Evolutionary conservation across 2,797 vertebrate genomes (phyloP), one percentile per base, ranked within the genome.

Genomic region (Oryzias dopingdopingensis): DNA sequence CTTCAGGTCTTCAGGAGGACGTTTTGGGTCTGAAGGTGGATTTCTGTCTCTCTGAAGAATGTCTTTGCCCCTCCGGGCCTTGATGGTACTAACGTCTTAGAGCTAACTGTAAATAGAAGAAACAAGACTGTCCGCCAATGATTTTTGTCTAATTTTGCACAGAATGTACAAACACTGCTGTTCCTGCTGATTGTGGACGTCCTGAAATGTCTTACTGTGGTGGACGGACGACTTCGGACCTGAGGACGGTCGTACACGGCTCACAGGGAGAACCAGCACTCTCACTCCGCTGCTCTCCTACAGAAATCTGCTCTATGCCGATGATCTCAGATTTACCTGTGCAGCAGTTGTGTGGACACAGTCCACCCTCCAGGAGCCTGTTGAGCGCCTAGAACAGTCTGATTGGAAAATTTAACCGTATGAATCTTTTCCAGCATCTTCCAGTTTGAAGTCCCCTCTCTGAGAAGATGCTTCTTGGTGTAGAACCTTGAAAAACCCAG

Each of bases 121-220:
- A 32, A 10, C 32, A 42, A 42, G 29, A 56, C 14, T 62, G 50
- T 49, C 59, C 45, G 42, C 53, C 4, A 49, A 52, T 42, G n/a
- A 58, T 20, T 42, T 61, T 71, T 8, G 47, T 87, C 76, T 76
- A 65, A 82, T 74, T 86, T 86, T 88, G 82, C 84, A 86, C 86
- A 86, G 86, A 86, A 85, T 87, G 85, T 86, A 84, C 67, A 84
- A 67, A 72, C 43, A 52, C 58, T 48, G 59, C 58, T 52, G 77
- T 57, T 63, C 49, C 58, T 70, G 13, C 47, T 0, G 47, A 71
- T 55, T 49, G 63, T 42, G 44, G 67, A 55, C 52, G 32, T 24
- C 1, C 44, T 47, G 52, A 24, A 37, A 37, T 37, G 12, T 37
- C 32, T 12, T 56, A 62, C 50, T 64, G 24, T 41, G n/a, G 32